Conservation (phyloP, 2,888 invertebrate species). For the Hydraecia micacea region DNA sequence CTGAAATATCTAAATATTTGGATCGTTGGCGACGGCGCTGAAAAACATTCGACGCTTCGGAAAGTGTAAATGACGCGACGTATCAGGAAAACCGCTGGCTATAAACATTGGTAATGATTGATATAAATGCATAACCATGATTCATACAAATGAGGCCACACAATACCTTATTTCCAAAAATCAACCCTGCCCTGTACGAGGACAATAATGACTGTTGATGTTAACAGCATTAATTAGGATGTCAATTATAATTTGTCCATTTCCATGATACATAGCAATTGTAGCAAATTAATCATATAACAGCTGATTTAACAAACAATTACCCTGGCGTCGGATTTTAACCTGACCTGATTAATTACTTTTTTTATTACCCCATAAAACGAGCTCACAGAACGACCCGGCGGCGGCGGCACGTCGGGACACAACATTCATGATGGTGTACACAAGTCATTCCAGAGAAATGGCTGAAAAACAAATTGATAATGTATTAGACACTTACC, state of each 20-base stretch:
- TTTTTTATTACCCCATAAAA: conserved; percentile 58
- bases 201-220: background rate
- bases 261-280: conserved; percentile 20
- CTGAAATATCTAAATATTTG: conserved; percentile 44
- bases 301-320: conserved; percentile 55
- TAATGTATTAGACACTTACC: conserved; percentile 73
- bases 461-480: conserved; percentile 31
- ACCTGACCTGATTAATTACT: conserved; percentile 64
- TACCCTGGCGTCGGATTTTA: conserved; percentile 38
- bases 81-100: background rate
- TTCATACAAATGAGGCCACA: background rate
- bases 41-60: background rate
- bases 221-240: conserved; percentile 8
- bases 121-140: conserved; percentile 1
- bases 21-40: conserved; percentile 12
- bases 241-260: conserved; percentile 10
- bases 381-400: conserved; percentile 11
- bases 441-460: conserved; percentile 1
- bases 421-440: background rate
- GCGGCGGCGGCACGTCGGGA: too few relatives aligned
- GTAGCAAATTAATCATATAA: conserved; percentile 19
- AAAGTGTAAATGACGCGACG: conserved; percentile 3
- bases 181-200: background rate
- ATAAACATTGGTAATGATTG: background rate
- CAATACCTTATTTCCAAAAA: background rate